Conservation (phyloP, 2,888 invertebrate genomes). For the Pristionchus arcanus region DNA sequence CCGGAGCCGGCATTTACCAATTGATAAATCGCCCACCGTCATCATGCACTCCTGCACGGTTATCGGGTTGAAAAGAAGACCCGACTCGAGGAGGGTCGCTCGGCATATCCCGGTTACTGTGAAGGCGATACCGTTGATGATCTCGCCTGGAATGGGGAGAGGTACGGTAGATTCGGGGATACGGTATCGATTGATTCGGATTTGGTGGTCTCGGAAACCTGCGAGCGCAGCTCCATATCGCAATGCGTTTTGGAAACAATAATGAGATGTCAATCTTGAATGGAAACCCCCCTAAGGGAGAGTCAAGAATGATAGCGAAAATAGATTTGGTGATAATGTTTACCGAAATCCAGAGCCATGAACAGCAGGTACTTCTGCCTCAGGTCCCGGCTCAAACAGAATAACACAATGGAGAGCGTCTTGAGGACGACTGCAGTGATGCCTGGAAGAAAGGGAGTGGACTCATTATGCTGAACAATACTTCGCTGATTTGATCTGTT, state of each 20-base stretch:
- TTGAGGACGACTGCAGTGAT: conserved; percentile 9
- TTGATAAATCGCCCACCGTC: conserved; percentile 25
- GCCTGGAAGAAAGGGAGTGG: conserved; percentile 1
- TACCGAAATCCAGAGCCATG: conserved; percentile 43
- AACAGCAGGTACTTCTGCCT: conserved; percentile 39
- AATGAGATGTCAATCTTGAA: too few relatives aligned
- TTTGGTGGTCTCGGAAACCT: too few relatives aligned
- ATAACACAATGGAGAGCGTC: conserved; percentile 13
- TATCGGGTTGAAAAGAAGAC: not conserved
- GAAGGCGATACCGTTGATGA: conserved; percentile 19
- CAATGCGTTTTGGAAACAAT: too few relatives aligned
- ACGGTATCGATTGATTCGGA: too few relatives aligned
- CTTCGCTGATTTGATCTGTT: too few relatives aligned
- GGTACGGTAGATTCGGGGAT: not conserved
- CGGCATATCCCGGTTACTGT: conserved; percentile 24
- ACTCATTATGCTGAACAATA: too few relatives aligned
- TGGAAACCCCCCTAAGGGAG: too few relatives aligned
- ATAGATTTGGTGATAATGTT: too few relatives aligned
- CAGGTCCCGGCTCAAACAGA: conserved; percentile 37
- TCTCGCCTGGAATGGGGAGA: conserved; percentile 13
- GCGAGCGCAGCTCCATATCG: too few relatives aligned
- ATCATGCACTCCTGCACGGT: not conserved
- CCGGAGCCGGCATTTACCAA: not conserved
- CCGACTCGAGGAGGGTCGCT: not conserved
- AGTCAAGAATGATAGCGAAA: not conserved